phyloP scores from a whole-genome alignment of 2,888 invertebrate genomes.

The Zaprionus bogoriensis region DNA sequence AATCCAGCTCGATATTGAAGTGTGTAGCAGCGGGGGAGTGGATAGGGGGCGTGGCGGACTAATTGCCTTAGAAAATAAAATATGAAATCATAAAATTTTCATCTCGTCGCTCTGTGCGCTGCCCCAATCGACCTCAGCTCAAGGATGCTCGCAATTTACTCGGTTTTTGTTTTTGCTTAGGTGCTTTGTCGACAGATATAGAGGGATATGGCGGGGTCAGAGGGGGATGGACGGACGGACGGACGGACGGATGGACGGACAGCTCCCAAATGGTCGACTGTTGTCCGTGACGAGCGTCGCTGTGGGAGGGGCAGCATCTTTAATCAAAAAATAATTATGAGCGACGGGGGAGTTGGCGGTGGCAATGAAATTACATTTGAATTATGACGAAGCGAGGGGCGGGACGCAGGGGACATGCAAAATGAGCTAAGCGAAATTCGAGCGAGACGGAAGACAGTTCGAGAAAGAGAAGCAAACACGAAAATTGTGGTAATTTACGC shows the following conservation, averaged over 20 bases:
- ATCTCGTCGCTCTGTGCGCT: background rate
- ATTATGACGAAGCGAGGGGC: conserved; percentile 55
- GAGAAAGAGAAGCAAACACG: conserved; percentile 40
- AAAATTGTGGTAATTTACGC: conserved; percentile 61
- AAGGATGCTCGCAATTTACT: conserved; percentile 20
- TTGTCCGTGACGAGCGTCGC: conserved; percentile 3
- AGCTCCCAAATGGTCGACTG: conserved; percentile 28
- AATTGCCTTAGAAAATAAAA: conserved; percentile 15
- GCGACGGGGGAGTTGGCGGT: conserved; percentile 57
- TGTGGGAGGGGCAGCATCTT: conserved; percentile 46
- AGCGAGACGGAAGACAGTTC: conserved; percentile 25
- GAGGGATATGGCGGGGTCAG: background rate
- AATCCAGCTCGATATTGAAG: background rate
- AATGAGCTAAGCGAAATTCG: conserved; percentile 69
- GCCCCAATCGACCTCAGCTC: conserved; percentile 3
- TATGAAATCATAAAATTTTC: conserved; percentile 8
- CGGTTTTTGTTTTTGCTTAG: conserved; percentile 15
- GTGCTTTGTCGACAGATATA: conserved; percentile 28
- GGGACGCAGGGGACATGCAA: conserved; percentile 1
- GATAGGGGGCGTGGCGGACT: background rate
- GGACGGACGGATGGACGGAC: background rate
- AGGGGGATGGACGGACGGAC: too few relatives aligned
- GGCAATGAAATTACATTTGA: conserved; percentile 73
- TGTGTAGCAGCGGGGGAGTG: background rate
- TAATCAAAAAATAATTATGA: conserved; percentile 80